Conservation (phyloP, 2,888 invertebrate species). For the Drymonia ruficornis region DNA sequence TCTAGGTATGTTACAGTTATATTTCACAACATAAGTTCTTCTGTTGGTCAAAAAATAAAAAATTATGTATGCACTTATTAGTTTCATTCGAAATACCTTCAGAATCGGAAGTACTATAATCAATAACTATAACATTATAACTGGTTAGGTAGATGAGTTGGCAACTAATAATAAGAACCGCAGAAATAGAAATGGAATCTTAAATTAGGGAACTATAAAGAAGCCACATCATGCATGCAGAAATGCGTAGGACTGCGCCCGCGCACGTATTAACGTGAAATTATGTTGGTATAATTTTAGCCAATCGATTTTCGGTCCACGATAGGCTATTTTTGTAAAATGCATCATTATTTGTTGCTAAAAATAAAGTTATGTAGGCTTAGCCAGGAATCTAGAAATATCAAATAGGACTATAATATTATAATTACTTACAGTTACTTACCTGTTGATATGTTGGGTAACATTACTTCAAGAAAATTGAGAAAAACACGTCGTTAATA, state of each 20-base stretch:
- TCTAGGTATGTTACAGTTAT: background rate
- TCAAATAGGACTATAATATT: too few species aligned
- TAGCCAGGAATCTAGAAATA: too few species aligned
- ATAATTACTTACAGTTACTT: too few species aligned
- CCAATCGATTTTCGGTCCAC: background rate
- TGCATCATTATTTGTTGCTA: too few species aligned
- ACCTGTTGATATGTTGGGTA: too few species aligned
- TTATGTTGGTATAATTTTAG: slow-evolving; percentile 1
- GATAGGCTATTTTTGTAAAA: background rate
- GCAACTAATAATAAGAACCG: too few species aligned
- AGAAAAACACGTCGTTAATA: too few species aligned
- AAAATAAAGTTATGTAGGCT: too few species aligned
- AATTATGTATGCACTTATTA: background rate
- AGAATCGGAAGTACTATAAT: background rate
- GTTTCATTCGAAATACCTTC: background rate
- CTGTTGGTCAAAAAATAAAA: slow-evolving; percentile 1
- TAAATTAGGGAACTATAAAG: background rate
- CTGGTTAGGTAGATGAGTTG: background rate
- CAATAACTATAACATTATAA: too few species aligned
- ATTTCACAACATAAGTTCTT: background rate
- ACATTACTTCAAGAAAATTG: too few species aligned
- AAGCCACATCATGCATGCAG: too few species aligned
- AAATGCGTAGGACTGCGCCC: background rate
- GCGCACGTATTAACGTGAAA: background rate
- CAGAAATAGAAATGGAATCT: too few species aligned